A percentile compares a stretch with the other conserved stretches of the same genome.
These are phyloP conservation scores for Drosophila affinis DNA, from an alignment of 2,888 invertebrate species.

Conservation along the genomic window DNA sequence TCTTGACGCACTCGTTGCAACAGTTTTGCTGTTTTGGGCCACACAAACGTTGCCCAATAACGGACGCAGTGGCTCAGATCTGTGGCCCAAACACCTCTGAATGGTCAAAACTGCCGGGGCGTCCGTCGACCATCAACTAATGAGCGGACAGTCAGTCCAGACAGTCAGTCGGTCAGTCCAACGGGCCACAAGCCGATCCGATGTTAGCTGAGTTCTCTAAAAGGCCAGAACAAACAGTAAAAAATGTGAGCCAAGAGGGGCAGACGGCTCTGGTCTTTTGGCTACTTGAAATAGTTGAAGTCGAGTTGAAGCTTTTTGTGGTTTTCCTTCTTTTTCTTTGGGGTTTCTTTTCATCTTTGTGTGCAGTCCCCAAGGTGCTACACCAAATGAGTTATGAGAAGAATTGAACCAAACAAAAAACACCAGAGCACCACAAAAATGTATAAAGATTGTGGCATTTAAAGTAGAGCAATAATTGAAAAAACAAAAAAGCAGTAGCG, in stretches of 20 bases:
- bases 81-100: constrained; percentile 73
- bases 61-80: constrained; percentile 49
- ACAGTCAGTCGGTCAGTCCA: background rate
- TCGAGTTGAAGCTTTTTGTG: constrained; percentile 48
- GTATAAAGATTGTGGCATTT: constrained; percentile 10
- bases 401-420: constrained; percentile 22
- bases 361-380: constrained; percentile 42
- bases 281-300: constrained; percentile 68
- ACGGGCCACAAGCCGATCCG: constrained; percentile 25
- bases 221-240: constrained; percentile 66
- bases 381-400: constrained; percentile 41
- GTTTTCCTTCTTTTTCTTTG: constrained; percentile 34
- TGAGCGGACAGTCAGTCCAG: constrained; percentile 62
- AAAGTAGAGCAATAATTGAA: constrained; percentile 33
- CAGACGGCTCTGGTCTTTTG: constrained; percentile 30
- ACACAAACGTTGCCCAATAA: constrained; percentile 35
- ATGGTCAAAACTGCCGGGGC: constrained; percentile 53
- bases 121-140: constrained; percentile 57
- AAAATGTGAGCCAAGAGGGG: constrained; percentile 35
- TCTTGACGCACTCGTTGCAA: constrained; percentile 70
- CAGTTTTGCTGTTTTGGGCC: constrained; percentile 50
- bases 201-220: constrained; percentile 60
- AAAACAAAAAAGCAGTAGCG: background rate
- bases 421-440: constrained; percentile 6
- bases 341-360: constrained; percentile 30